Base-by-base conservation (phyloP, 2,888 invertebrate species). In the Eupithecia vulgata region DNA sequence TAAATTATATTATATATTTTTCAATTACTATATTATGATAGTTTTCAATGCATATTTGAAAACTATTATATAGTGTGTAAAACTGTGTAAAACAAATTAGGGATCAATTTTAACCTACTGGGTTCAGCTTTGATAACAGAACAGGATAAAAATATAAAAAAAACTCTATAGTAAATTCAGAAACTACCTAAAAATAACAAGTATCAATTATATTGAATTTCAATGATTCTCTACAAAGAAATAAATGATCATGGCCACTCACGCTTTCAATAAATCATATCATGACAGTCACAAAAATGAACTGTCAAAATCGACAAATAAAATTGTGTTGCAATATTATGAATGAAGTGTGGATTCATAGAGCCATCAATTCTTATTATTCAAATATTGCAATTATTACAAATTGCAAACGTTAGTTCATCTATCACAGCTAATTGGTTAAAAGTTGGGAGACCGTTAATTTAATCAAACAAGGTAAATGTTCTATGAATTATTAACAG, bases 271-370 rank as follows among this genome's bases (percentile, higher is more conserved):
- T 90, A 87, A 89, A 89, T 90, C 87, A 91, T 84, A 61, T 13
- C 8, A 15, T 42, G 67, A 30, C 57, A 79, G 79, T 80, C 79
- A 80, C 81, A 81, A 87, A 87, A 90, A 90, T 86, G 65, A 84
- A 84, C 91, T 91, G 91, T 91, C 91, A 89, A 80, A 76, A 76
- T 81, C 84, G 84, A 88, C 88, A 89, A 90, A 91, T 87, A 90
- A 90, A 89, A 82, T 88, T 84, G 84, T 85, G 81, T 81, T 81
- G 83, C 84, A 81, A 83, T 10, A 79, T 84, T 82, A 78, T 82
- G 80, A 85, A 90, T 89, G 86, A 88, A 85, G 65, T 40, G 25
- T 85, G 84, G 86, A 85, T 83, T 80, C 83, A 65, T 65, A 37
- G 15, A 65, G 65, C 65, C 65, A 40, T 65, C 25, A 40, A 40